A percentile compares a stretch with the other conserved stretches of the same genome.
phyloP scores from a whole-genome alignment of 2,797 vertebrate genomes.

The Melanotaenia boesemani region DNA sequence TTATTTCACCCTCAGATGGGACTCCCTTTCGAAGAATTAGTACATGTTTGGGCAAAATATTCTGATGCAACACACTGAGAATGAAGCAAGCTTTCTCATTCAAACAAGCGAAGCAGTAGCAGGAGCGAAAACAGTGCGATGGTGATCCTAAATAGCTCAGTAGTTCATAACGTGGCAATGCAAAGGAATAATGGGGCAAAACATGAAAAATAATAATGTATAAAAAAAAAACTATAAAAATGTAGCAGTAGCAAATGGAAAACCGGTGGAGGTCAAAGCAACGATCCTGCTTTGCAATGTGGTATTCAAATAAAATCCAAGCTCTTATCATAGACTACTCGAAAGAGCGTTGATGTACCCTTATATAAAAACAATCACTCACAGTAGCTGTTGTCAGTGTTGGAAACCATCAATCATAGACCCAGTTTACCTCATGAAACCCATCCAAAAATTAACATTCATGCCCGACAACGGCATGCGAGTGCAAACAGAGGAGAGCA shows the following conservation, averaged over 20 bases:
- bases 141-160: neutral
- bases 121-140: conserved; percentile 20
- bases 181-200: conserved; percentile 13
- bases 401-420: conserved; percentile 6
- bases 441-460: conserved; percentile 30
- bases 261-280: conserved; percentile 47
- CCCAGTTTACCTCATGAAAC: conserved; percentile 25
- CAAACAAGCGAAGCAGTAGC: conserved; percentile 32
- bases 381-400: conserved; percentile 22
- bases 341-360: conserved; percentile 42
- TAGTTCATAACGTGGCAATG: conserved; percentile 13
- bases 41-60: conserved; percentile 18
- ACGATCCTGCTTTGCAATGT: conserved; percentile 68
- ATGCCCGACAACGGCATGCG: conserved; percentile 44
- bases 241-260: conserved; percentile 19
- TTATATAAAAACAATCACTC: neutral
- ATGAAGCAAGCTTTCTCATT: conserved; percentile 37
- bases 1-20: neutral
- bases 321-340: conserved; percentile 44
- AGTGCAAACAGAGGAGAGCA: conserved; percentile 45
- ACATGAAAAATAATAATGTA: neutral
- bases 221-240: conserved; percentile 16
- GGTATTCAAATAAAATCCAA: conserved; percentile 55
- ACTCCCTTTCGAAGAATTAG: conserved; percentile 42
- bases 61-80: conserved; percentile 6